Percentiles rank a stretch among this genome's conserved stretches.
Evolutionary conservation across 2,113 vertebrate genomes (phyloP).

Genomic region (Bos javanicus): DNA sequence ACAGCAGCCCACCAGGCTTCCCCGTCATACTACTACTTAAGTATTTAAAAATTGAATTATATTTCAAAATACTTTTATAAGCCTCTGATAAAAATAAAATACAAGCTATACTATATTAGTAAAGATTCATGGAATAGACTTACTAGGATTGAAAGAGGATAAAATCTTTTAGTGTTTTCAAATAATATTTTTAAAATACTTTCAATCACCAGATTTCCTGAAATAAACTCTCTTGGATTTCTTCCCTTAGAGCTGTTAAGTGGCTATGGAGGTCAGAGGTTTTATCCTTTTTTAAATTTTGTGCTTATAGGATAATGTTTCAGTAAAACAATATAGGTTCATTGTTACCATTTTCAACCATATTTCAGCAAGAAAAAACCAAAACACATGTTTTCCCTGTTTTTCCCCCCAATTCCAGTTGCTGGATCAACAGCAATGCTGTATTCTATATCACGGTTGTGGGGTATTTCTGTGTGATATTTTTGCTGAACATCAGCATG

Average conservation of each 20-base stretch:
- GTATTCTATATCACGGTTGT: slow-evolving; percentile 94
- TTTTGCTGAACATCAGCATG: slow-evolving; percentile 90
- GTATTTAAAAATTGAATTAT: background rate
- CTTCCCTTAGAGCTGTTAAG: background rate
- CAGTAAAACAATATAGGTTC: background rate
- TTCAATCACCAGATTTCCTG: background rate
- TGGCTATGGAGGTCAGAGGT: background rate
- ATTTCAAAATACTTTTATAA: slow-evolving; percentile 28
- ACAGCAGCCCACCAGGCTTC: too few species aligned
- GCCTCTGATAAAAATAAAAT: slow-evolving; percentile 17
- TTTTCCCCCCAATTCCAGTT: slow-evolving; percentile 81
- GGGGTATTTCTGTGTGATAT: slow-evolving; percentile 92
- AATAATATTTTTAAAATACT: background rate
- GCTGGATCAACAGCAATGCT: slow-evolving; percentile 90
- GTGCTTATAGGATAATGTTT: slow-evolving; percentile 27
- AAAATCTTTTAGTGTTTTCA: slow-evolving; percentile 2
- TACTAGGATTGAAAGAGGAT: background rate
- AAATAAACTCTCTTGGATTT: slow-evolving; percentile 26
- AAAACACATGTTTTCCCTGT: background rate
- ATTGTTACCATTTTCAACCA: background rate
- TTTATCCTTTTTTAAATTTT: slow-evolving; percentile 30
- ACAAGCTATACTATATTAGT: slow-evolving; percentile 27
- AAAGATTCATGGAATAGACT: slow-evolving; percentile 12
- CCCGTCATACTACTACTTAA: background rate
- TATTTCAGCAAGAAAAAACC: background rate